Conservation (phyloP, 2,888 invertebrate genomes). For the Diaprepes abbreviatus region DNA sequence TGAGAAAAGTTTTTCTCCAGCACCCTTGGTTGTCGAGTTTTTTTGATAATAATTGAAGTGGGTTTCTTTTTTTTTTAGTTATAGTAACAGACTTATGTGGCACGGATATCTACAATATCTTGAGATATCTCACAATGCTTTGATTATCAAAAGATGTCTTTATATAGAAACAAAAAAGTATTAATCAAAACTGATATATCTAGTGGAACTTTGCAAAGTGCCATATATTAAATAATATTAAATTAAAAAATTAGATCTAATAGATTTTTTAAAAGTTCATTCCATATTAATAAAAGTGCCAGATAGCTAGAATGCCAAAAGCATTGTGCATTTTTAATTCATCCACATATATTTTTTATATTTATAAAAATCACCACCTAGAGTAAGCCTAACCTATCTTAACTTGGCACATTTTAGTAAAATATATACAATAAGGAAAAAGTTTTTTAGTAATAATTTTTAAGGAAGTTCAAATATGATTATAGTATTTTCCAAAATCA, state of each 20-base stretch:
- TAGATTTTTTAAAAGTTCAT: slow-evolving; percentile 5
- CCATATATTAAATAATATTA: neutral
- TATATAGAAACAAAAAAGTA: slow-evolving; percentile 10
- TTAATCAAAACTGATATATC: slow-evolving; percentile 17
- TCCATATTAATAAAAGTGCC: slow-evolving; percentile 12
- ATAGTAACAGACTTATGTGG: no score
- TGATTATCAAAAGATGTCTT: neutral
- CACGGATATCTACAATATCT: no score
- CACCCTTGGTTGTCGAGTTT: no score
- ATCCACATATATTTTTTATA: slow-evolving; percentile 23
- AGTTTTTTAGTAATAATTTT: slow-evolving; percentile 19
- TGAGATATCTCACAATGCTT: no score
- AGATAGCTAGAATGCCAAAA: slow-evolving; percentile 27
- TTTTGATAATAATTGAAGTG: no score
- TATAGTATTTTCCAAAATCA: slow-evolving; percentile 18
- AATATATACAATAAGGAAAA: slow-evolving; percentile 12
- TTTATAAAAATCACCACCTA: slow-evolving; percentile 6
- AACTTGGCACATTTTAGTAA: slow-evolving; percentile 9
- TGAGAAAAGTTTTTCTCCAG: no score
- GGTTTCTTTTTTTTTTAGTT: no score
- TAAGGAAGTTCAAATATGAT: slow-evolving; percentile 23
- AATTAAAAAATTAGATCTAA: neutral
- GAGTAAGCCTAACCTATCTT: slow-evolving; percentile 2
- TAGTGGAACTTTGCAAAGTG: slow-evolving; percentile 8
- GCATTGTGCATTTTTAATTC: slow-evolving; percentile 6